Base-by-base conservation (phyloP, 2,888 invertebrate genomes). In the Lypha dubia region DNA sequence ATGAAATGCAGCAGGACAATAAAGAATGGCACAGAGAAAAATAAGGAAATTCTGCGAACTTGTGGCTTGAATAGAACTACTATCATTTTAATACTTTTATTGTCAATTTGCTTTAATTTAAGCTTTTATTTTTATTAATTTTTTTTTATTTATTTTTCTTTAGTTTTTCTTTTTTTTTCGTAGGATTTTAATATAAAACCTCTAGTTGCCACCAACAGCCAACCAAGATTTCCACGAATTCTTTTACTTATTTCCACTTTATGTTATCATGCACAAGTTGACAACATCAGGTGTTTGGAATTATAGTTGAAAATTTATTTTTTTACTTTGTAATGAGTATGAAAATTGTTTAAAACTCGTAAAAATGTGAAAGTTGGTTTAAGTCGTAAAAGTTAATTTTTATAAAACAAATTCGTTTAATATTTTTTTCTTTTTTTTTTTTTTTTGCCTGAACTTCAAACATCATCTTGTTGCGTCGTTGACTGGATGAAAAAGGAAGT, bases 201-300 rank as follows among this genome's bases (percentile, higher is more conserved):
- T 71, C 41, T 28, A 28, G 20, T 60, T 41, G 9, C 22, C 67
- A 60, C 28, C 46, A 44, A 9, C 46, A 65, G 15, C 8, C 17
- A 56, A 11, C 58, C 35, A 32, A 53, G n/a, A 13, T 46, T 51
- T 58, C 6, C 17, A 0, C 0, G 8, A 15, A 22, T 41, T 68
- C 44, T 22, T n/a, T 20, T 35, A 35, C 17, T 46, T 9, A 38
- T 51, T 65, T 49, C 51, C n/a, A 17, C 58, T 53, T 63, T 17
- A 32, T 24, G 44, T 13, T 44, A 53, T 74, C 58, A 41, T 56
- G 22, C 32, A 41, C 22, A 74, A 46, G 51, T 20, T 76, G 65
- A 44, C 67, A 70, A 44, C 79, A 71, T 80, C 84, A 84, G 80
- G 84, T 84, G 80, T 80, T 67, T 67, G 49, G 53, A 63, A 74